phyloP scores from a whole-genome alignment of 1,140 invertebrate genomes.

The Dolichoris vasculosae region DNA sequence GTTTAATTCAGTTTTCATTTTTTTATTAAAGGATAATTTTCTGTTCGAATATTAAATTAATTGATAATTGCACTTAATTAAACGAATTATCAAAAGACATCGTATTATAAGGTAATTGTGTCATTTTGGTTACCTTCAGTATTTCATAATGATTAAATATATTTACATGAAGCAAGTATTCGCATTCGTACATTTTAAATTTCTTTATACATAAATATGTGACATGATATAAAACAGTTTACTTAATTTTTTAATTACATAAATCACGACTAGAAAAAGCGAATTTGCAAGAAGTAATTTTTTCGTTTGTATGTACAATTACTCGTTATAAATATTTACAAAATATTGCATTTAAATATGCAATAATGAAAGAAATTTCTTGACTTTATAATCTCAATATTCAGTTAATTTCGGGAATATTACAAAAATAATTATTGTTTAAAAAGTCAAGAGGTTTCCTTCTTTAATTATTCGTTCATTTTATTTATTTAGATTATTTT shows the following conservation, averaged over 20 bases:
- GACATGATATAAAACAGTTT: constrained; percentile 18
- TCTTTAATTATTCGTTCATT: background rate
- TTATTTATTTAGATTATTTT: constrained; percentile 26
- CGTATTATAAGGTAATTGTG: background rate
- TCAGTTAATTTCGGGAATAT: background rate
- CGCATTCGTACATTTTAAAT: background rate
- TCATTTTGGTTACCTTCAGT: background rate
- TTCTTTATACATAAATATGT: background rate
- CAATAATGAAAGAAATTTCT: constrained; percentile 26
- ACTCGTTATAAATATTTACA: constrained; percentile 45
- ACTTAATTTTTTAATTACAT: constrained; percentile 20
- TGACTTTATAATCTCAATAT: constrained; percentile 9
- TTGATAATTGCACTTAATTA: background rate
- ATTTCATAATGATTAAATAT: constrained; percentile 14
- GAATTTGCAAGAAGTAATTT: background rate
- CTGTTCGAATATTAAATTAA: background rate
- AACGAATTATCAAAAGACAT: background rate
- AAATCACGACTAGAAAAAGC: background rate
- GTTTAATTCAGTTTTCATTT: background rate
- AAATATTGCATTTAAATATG: constrained; percentile 37
- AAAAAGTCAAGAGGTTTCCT: constrained; percentile 32
- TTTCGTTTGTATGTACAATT: constrained; percentile 22
- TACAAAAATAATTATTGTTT: constrained; percentile 20
- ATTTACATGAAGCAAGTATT: constrained; percentile 20
- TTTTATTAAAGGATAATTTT: background rate